Conservation (phyloP, 2,888 invertebrate genomes). For the Scaptodrosophila latifasciaeformis region DNA sequence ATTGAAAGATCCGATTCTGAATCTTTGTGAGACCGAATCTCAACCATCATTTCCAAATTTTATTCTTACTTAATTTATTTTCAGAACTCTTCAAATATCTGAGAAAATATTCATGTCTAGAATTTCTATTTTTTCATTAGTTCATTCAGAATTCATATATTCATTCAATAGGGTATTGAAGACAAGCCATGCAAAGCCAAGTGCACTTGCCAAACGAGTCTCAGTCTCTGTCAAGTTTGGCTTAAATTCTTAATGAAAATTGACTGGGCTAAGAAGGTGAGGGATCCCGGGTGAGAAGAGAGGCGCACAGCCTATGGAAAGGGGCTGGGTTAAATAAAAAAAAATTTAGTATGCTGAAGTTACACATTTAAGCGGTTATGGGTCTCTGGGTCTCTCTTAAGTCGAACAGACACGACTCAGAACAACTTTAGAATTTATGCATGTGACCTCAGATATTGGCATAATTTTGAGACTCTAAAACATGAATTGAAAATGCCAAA, state of each 20-base stretch:
- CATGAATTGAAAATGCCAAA: no score
- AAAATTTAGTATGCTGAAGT: conserved; percentile 57
- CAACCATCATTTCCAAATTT: no score
- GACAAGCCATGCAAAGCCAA: conserved; percentile 41
- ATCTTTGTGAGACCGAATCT: no score
- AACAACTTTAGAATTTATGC: conserved; percentile 52
- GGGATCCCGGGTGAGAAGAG: not conserved
- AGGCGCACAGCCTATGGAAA: not conserved
- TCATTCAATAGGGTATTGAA: no score
- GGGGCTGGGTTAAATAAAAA: conserved; percentile 1
- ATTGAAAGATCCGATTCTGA: no score
- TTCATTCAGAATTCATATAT: no score
- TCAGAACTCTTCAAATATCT: no score
- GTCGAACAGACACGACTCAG: not conserved
- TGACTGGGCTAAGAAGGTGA: conserved; percentile 18
- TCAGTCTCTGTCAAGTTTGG: conserved; percentile 13
- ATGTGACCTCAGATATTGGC: conserved; percentile 68
- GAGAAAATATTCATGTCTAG: no score
- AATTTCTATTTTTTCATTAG: no score
- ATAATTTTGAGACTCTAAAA: conserved; percentile 57
- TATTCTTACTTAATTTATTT: no score
- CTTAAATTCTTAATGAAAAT: conserved; percentile 52
- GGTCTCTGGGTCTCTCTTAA: conserved; percentile 12
- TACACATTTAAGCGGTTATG: conserved; percentile 28
- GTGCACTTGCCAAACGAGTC: conserved; percentile 55